Base-by-base conservation (phyloP, 2,888 invertebrate species). In the Cordylochernes scorpioides region DNA sequence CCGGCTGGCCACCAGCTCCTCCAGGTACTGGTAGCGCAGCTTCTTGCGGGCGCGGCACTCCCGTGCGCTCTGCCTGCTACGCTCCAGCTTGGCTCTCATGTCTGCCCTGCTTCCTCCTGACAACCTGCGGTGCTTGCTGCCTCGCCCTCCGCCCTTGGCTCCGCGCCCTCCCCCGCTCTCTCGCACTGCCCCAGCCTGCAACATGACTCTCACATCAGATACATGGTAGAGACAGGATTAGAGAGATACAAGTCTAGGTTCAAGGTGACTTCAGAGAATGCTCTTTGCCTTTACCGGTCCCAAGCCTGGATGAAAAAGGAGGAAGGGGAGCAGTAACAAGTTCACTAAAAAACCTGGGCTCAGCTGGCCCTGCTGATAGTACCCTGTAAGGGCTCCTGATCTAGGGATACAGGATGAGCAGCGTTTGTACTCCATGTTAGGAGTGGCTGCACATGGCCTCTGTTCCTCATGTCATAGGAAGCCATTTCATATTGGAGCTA, bases 41-140 rank as follows among this genome's bases (percentile, higher is more conserved):
- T 91, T 91, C 60, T 91, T 91, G 29, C 91, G 65, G 26, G 88
- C 88, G 41, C 91, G 68, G 53, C 91, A 91, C 62, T 91, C 91
- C 46, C 88, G 64, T 42, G 91, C 91, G 58, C 86, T 86, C 60
- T 91, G 88, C 44, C 91, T 65, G 55, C 88, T 88, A 38, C 88
- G 67, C 58, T 91, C 88, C 15, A 43, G 28, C 29, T 42, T 42
- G 3, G 42, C 40, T 8, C 36, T 38, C 34, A 40, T 39, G 27
- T 41, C 41, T n/a, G 36, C 33, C 32, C 39, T 42, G 1, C n/a
- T n/a, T n/a, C n/a, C n/a, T n/a, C 27, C 31, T 3, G 33, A 33
- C 25, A 34, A 34, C 18, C 36, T 33, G 13, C 36, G 33, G 8
- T 33, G 36, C 36, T 36, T 36, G 8, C 36, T 31, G 17, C 36